Base-by-base conservation (phyloP, 2,797 vertebrate genomes). In the Chanos chanos region DNA sequence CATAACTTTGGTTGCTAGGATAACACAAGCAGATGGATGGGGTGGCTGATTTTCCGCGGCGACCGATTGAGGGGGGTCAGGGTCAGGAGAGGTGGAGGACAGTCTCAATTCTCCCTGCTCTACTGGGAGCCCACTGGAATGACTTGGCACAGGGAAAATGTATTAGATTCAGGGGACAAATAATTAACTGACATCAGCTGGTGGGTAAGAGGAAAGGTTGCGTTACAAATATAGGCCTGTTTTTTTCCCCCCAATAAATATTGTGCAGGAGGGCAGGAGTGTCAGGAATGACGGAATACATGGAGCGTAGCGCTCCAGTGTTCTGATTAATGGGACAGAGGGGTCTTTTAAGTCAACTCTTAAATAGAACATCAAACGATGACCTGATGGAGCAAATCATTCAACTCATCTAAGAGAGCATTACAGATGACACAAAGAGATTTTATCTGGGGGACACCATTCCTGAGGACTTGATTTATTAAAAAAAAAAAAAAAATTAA, bases 141-240 rank as follows among this genome's bases (percentile, higher is more conserved):
- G 68, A 84, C 83, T 87, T 93, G 90, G 90, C 91, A 90, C 31
- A 0, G 48, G 61, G 77, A 0, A 86, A 86, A 90, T 81, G 83
- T 88, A 91, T 94, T 92, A 92, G 86, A 89, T 91, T 92, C 80
- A 73, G 77, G 83, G 89, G 87, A 84, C 86, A 89, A 91, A 91
- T 93, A 92, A 92, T 91, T 90, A 90, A 85, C 83, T 87, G 89
- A 89, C 83, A 85, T 90, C 87, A 89, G 87, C 85, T 89, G 81
- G 81, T 59, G 70, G 77, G 81, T 83, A 81, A 74, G 64, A 85
- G 75, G 67, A 89, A 92, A 89, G 83, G 81, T 90, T 91, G 87
- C 66, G 18, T 77, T 81, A 76, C 83, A 90, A 89, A 91, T 83
- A 89, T 91, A 94, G 89, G 71, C 3, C 5, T 53, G 28, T 34